Conservation (phyloP, 2,797 vertebrate genomes). For the Cirrhinus molitorella region DNA sequence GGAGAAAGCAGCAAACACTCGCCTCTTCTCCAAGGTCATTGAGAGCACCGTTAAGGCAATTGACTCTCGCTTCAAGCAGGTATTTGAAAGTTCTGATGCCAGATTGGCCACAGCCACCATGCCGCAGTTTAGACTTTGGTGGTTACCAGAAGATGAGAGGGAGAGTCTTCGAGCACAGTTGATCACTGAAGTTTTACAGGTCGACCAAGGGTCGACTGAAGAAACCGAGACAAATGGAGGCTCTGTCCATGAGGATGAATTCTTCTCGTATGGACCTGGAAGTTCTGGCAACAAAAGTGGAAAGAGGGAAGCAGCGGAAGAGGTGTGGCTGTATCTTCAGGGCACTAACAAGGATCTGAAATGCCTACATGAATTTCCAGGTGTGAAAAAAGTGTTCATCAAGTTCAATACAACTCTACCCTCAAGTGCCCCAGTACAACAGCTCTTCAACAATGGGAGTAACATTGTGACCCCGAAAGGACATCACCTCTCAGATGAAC, state of each 20-base stretch:
- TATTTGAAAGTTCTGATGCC: conserved; percentile 75
- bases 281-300: conserved; percentile 64
- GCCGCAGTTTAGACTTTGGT: conserved; percentile 80
- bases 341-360: conserved; percentile 77
- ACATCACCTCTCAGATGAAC: conserved; percentile 76
- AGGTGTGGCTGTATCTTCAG: conserved; percentile 77
- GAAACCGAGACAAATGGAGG: conserved; percentile 60
- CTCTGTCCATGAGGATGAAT: conserved; percentile 74
- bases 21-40: conserved; percentile 72
- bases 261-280: conserved; percentile 77
- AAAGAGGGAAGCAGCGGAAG: conserved; percentile 69
- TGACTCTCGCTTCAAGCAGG: conserved; percentile 74
- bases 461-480: conserved; percentile 75
- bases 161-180: conserved; percentile 76
- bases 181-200: conserved; percentile 71
- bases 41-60: conserved; percentile 69
- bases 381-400: conserved; percentile 77
- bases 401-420: conserved; percentile 80
- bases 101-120: conserved; percentile 76
- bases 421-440: conserved; percentile 77
- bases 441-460: conserved; percentile 76
- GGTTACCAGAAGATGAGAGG: conserved; percentile 75
- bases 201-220: conserved; percentile 66
- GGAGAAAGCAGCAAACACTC: conserved; percentile 71
- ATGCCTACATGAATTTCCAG: conserved; percentile 79